Evolutionary conservation across 2,888 invertebrate species (phyloP), one percentile per base, ranked within the genome.

Genomic region (Tryphoninae sp.): DNA sequence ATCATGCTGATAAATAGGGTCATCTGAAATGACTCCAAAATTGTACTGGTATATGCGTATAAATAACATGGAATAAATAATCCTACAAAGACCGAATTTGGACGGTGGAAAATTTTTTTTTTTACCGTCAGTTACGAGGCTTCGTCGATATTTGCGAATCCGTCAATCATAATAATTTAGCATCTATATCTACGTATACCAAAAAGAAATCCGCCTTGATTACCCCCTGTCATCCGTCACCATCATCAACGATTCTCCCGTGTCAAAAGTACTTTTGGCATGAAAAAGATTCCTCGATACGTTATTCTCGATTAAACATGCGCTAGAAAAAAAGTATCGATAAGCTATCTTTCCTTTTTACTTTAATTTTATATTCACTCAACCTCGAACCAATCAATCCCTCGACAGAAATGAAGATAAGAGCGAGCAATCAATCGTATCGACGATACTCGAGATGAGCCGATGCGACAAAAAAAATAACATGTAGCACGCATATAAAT

Each of bases 401-500:
- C 68, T 9, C 16, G 26, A 13, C 19, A 51, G 22, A 59, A 33
- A 64, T 13, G 19, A 61, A 76, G 61, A 76, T 22, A 40, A 26
- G 23, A 2, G 6, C 13, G 19, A 9, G 55, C 55, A 55, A 55
- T 55, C 16, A 55, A 55, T 19, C 55, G 55, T 8, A 19, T 55
- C 19, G 16, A 19, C 16, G 19, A 55, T 55, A 9, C 55, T 55
- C 19, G 55, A 16, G 19, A 55, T 55, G 55, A 22, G 8, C 55
- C 22, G 9, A 2, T 8, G 19, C 55, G 19, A 55, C 16, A 19
- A 13, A 45, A 13, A 13, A 45, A 2, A 13, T 13, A 9, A 53
- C 22, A 53, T 53, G 11, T 19, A 51, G 53, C 22, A 23, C 59
- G 11, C 59, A 59, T 59, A 11, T 33, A 51, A 16, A 26, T 49